Percentiles rank a stretch among this genome's conserved stretches.
phyloP scores from a whole-genome alignment of 2,797 vertebrate genomes.

The Manis pentadactyla region DNA sequence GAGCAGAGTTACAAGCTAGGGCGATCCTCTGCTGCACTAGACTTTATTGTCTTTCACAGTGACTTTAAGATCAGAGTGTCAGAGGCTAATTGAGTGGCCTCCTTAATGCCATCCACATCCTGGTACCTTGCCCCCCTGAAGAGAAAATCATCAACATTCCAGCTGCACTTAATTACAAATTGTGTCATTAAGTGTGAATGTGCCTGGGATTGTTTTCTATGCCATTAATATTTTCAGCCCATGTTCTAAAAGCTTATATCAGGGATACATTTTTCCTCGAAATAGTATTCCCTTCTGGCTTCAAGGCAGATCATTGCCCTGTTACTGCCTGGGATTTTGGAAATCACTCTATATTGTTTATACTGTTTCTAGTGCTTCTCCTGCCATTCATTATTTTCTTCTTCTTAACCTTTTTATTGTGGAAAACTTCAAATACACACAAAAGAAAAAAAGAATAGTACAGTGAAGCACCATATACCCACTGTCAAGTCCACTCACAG shows the following conservation, averaged over 20 bases:
- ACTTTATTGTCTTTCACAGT: background rate
- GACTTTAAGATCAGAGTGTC: background rate
- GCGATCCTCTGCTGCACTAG: background rate
- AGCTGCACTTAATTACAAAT: background rate
- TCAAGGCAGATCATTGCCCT: background rate
- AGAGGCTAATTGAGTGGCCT: background rate
- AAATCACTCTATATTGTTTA: background rate
- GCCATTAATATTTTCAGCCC: background rate
- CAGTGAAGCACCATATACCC: background rate
- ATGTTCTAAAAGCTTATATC: background rate
- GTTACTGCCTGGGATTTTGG: background rate
- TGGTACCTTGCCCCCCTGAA: background rate
- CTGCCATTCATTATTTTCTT: background rate
- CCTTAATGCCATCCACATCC: background rate
- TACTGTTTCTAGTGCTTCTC: background rate
- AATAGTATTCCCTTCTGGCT: background rate
- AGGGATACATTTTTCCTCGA: background rate
- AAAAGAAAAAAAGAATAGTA: background rate
- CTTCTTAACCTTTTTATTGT: slow-evolving; percentile 15
- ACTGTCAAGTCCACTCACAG: background rate
- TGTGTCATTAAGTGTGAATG: background rate
- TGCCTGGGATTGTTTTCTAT: background rate
- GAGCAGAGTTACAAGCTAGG: background rate
- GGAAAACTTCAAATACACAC: slow-evolving; percentile 5
- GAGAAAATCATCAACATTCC: background rate